Percentiles rank a stretch among this genome's conserved stretches.
Conservation (phyloP, 2,113 vertebrate species). For the Neodontobutis hainanensis region DNA sequence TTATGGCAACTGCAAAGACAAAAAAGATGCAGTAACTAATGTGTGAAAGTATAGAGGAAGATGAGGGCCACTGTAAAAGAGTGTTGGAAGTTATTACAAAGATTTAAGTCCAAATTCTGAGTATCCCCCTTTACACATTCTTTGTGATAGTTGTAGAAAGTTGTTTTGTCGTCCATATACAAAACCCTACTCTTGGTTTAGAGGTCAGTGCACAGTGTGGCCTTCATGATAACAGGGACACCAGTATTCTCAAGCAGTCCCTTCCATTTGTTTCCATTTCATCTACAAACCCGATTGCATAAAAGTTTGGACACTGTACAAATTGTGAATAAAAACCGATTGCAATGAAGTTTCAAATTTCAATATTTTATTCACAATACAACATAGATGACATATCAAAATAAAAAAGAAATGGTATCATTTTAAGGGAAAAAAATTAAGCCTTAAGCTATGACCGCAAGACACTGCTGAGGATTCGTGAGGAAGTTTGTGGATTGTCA, state of each 20-base stretch:
- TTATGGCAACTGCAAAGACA: conserved; percentile 87
- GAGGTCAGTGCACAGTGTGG: conserved; percentile 38
- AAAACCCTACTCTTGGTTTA: conserved; percentile 14
- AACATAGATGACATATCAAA: too few relatives aligned
- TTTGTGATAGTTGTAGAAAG: conserved; percentile 36
- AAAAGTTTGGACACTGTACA: too few relatives aligned
- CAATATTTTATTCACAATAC: too few relatives aligned
- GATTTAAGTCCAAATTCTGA: too few relatives aligned
- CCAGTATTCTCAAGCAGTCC: conserved; percentile 1
- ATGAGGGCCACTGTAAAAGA: neutral
- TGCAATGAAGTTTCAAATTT: too few relatives aligned
- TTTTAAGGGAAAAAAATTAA: too few relatives aligned
- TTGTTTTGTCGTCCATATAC: conserved; percentile 14
- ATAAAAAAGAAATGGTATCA: too few relatives aligned
- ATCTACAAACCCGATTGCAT: neutral
- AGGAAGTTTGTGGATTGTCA: too few relatives aligned
- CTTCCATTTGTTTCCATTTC: neutral
- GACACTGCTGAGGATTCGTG: too few relatives aligned
- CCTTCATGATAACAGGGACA: conserved; percentile 35
- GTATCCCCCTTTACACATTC: neutral
- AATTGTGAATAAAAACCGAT: too few relatives aligned
- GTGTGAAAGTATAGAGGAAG: neutral
- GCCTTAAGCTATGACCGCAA: too few relatives aligned
- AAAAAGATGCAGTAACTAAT: conserved; percentile 13
- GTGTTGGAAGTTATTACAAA: too few relatives aligned